Evolutionary conservation across 2,888 invertebrate species (phyloP).

Genomic region (Tolmerus cingulatus): DNA sequence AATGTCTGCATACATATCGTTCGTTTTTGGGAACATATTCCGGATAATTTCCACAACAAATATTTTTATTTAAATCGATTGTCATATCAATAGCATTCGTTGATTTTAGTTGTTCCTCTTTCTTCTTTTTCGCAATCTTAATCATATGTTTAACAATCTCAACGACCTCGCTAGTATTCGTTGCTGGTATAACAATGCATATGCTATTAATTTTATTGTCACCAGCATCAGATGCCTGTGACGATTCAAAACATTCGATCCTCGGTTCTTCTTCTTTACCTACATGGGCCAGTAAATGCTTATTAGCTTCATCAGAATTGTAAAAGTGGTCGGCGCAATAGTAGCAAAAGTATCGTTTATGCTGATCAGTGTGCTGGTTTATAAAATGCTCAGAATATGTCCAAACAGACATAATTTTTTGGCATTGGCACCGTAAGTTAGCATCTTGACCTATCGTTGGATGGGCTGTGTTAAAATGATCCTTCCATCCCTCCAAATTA

Average conservation of each 20-base stretch:
- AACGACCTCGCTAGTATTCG: background rate
- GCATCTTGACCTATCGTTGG: background rate
- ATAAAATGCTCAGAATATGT: background rate
- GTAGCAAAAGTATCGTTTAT: slow-evolving; percentile 1
- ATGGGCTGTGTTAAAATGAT: background rate
- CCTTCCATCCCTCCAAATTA: background rate
- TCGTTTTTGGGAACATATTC: background rate
- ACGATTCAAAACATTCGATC: background rate
- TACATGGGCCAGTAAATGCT: background rate
- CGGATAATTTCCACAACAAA: background rate
- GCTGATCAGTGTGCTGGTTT: background rate
- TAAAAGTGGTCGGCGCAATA: background rate
- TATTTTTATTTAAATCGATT: background rate
- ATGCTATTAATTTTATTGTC: no score
- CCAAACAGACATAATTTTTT: background rate
- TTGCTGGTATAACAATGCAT: background rate
- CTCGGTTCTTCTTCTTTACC: background rate
- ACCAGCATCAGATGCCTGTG: background rate
- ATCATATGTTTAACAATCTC: background rate
- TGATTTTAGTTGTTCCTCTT: background rate
- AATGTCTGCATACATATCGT: background rate
- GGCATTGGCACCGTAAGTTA: background rate
- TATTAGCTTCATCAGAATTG: background rate
- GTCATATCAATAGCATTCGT: background rate
- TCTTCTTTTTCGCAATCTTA: background rate